Conservation (phyloP, 2,797 vertebrate species). For the Corythornis leucogaster region DNA sequence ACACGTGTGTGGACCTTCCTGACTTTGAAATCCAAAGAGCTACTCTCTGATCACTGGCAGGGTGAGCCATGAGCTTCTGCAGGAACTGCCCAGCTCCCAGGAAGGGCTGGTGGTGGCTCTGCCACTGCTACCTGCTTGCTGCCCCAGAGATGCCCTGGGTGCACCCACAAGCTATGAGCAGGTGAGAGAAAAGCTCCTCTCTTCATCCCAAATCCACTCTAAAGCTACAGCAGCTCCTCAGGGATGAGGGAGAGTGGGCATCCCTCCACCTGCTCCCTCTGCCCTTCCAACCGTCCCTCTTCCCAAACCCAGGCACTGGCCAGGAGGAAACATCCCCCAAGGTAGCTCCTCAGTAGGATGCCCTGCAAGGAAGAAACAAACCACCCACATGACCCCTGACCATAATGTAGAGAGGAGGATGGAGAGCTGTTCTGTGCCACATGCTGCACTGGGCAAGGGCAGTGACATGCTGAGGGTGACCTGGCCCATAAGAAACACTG, state of each 20-base stretch:
- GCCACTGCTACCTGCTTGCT: not conserved
- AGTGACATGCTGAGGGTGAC: not conserved
- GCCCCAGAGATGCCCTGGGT: not conserved
- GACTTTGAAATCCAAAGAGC: not conserved
- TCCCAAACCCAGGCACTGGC: accelerated
- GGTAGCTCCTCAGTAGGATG: not conserved
- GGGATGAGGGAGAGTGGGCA: not conserved
- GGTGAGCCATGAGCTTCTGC: not conserved
- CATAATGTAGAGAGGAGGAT: not conserved
- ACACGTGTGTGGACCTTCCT: not conserved
- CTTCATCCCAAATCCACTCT: not conserved
- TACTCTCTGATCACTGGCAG: not conserved
- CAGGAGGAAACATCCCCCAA: accelerated
- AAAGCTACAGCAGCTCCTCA: not conserved
- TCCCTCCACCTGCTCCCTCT: not conserved
- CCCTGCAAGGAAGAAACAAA: not conserved
- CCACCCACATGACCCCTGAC: accelerated
- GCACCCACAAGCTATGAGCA: accelerated
- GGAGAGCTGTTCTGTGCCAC: not conserved
- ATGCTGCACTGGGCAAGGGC: accelerated
- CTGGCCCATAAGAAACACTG: accelerated
- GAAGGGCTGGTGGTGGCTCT: not conserved
- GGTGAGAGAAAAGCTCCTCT: not conserved
- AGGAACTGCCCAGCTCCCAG: not conserved
- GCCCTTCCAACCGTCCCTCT: not conserved